Evolutionary conservation across 1,140 invertebrate genomes (phyloP), one percentile per base, ranked within the genome.

Genomic region (Araneus ventricosus): DNA sequence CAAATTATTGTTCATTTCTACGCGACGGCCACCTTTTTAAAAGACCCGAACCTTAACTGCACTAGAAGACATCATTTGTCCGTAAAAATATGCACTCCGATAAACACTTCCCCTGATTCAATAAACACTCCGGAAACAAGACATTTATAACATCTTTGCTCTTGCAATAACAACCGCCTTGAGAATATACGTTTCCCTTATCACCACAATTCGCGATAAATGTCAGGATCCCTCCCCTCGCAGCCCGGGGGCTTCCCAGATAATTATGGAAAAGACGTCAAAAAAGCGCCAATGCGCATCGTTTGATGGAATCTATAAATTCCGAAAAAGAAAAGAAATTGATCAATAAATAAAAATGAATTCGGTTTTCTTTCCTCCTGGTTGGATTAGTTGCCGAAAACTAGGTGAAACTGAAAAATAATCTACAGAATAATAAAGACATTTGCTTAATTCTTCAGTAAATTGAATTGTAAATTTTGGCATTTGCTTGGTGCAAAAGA

Each of bases 251-350:
- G 63, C 63, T 10, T n/a, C 7, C n/a, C 7, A 14, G 27, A 67
- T 67, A 67, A 67, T 67, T 67, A 67, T 67, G 63, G 63, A 67
- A 67, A 67, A 67, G 63, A 67, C 63, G 63, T 30, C 63, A 67
- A 67, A 67, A 27, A 67, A 67, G 63, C 63, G 63, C 27, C 63
- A 10, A 67, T 67, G 63, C 14, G 24, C 27, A 8, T 30, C 14
- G 27, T 67, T 67, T n/a, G 63, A 67, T n/a, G 63, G 24, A 67
- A 67, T 67, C 24, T 67, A 67, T 67, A 67, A 67, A 67, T 67
- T 67, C 27, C 1, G 8, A 0, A n/a, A 10, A 27, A n/a, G 8
- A 30, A 30, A 67, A 67, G 27, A 30, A n/a, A 67, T 52, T 52
- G 45, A 14, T 14, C 3, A 52, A 52, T 52, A 52, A 52, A 17